Evolutionary conservation across 2,113 vertebrate species (phyloP).

Genomic region (Bos taurus): DNA sequence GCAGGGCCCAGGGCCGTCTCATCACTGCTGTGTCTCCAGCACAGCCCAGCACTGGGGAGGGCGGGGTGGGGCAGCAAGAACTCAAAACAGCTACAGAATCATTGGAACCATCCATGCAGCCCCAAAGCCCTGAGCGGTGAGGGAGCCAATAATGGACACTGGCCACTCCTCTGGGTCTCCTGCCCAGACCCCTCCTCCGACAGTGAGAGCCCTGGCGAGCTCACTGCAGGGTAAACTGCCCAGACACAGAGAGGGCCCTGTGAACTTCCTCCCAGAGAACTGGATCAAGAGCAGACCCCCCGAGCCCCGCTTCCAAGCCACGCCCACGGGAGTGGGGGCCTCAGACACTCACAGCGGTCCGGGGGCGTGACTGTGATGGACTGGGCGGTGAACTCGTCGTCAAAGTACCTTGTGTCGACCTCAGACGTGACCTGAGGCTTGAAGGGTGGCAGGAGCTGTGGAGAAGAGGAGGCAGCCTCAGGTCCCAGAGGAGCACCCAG

Average conservation of each 20-base stretch:
- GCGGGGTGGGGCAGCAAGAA: neutral
- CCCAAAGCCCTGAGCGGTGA: neutral
- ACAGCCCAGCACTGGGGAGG: neutral
- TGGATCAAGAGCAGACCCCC: neutral
- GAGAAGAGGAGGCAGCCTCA: conserved; percentile 12
- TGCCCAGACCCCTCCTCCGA: neutral
- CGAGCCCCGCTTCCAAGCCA: too few species aligned
- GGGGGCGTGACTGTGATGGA: conserved; percentile 95
- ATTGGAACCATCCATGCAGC: neutral
- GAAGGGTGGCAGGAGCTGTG: conserved; percentile 91
- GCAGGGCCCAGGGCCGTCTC: neutral
- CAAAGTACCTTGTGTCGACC: conserved; percentile 94
- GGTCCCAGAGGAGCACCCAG: neutral
- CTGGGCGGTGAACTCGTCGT: conserved; percentile 95
- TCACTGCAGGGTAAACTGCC: neutral
- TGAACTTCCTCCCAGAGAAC: neutral
- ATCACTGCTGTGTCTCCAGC: neutral
- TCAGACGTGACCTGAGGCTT: conserved; percentile 96
- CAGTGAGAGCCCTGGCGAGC: neutral
- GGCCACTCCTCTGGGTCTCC: neutral
- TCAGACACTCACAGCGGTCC: conserved; percentile 90
- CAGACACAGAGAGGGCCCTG: neutral
- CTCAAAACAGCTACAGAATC: neutral
- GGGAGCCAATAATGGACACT: fast-evolving
- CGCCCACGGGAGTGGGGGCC: fast-evolving